Conservation (phyloP, 2,888 invertebrate genomes). For the Nebria brevicollis region DNA sequence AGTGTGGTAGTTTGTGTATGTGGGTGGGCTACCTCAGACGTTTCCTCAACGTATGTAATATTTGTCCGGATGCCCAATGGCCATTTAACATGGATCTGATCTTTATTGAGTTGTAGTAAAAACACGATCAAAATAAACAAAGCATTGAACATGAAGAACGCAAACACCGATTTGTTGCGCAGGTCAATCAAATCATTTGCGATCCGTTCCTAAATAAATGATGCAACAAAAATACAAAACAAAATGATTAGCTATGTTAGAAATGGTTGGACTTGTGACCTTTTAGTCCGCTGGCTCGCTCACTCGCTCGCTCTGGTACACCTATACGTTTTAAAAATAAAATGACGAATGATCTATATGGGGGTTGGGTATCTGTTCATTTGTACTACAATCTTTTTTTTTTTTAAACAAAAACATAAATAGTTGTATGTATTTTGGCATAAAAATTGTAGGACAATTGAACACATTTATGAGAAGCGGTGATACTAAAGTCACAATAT, state of each 20-base stretch:
- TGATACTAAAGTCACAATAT: slow-evolving; percentile 49
- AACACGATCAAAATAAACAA: slow-evolving; percentile 99
- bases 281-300: slow-evolving; percentile 4
- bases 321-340: neutral
- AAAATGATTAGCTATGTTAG: slow-evolving; percentile 34
- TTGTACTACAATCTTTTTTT: neutral
- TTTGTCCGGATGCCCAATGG: slow-evolving; percentile 95
- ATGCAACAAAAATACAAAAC: slow-evolving; percentile 35
- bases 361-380: neutral
- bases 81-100: slow-evolving; percentile 97
- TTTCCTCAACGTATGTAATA: slow-evolving; percentile 92
- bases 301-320: neutral
- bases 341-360: slow-evolving; percentile 5
- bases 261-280: slow-evolving; percentile 40
- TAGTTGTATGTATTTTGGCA: no score
- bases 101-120: slow-evolving; percentile 98
- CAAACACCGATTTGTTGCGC: slow-evolving; percentile 96
- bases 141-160: slow-evolving; percentile 99
- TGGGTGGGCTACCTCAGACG: slow-evolving; percentile 78
- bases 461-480: slow-evolving; percentile 18
- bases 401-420: neutral
- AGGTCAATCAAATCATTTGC: slow-evolving; percentile 92
- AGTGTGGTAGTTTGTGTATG: slow-evolving; percentile 33
- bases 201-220: slow-evolving; percentile 78
- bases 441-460: neutral